Evolutionary conservation across 1,140 invertebrate genomes (phyloP), one percentile per base, ranked within the genome.

Genomic region (Aphis craccivora): DNA sequence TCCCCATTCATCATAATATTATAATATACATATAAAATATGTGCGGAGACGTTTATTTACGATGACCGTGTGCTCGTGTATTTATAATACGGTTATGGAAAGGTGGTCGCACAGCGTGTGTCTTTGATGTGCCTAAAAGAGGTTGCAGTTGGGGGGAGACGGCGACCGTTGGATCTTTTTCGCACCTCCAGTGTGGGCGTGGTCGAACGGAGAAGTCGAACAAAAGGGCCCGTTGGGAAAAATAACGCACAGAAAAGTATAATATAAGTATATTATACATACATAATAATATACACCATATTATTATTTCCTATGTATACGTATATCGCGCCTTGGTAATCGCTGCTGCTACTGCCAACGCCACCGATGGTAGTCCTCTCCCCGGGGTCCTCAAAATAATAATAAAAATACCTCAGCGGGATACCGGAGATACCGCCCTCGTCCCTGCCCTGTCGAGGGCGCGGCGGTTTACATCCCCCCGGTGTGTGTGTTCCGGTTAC

Each of bases 31-130:
- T 48, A 76, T n/a, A 35, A 14, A 60, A 67, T 67, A n/a, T 67
- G 22, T 20, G 37, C 83, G 35, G 76, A 35, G 76, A 81, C 83
- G 83, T 67, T 23, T 83, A 40, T 45, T 8, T 48, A 89, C 48
- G 87, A 53, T 51, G 48, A 89, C 48, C 87, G n/a, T 37, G 20
- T 51, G 45, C 35, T n/a, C 14, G 22, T 48, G n/a, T 22, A n/a
- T 9, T n/a, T 89, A 89, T 11, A 40, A 89, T 11, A 37, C 8
- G 51, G 30, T 91, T 30, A 51, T 35, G 76, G 35, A 93, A 93
- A 93, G 76, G 91, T 83, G 91, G 91, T 92, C 43, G 76, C 91
- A 86, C 91, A 93, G 91, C 91, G 81, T 93, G 91, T 86, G 91
- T 91, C 90, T 81, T 53, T 92, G 43, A 81, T 84, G 6, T 45